Conservation (phyloP, 1,140 invertebrate species). For the Camponotus floridanus region DNA sequence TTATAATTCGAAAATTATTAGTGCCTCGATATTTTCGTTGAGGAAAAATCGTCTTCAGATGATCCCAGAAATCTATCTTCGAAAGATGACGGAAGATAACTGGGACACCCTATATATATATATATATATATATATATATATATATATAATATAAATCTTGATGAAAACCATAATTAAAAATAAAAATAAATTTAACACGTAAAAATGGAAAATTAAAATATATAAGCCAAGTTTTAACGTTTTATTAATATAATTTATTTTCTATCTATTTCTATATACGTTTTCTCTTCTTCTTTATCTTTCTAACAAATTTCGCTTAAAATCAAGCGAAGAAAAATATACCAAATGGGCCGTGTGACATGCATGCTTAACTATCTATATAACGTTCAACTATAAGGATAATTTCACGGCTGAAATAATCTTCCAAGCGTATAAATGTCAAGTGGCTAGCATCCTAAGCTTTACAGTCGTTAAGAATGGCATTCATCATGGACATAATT, state of each 20-base stretch:
- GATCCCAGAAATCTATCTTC: no score
- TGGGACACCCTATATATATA: no score
- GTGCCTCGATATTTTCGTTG: no score
- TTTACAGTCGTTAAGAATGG: slow-evolving; percentile 33
- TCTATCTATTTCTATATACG: not conserved
- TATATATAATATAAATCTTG: not conserved
- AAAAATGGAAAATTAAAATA: not conserved
- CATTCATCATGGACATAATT: slow-evolving; percentile 53
- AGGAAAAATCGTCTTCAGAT: no score
- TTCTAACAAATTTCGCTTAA: not conserved
- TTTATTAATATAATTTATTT: no score
- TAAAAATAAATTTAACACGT: not conserved
- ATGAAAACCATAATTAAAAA: not conserved
- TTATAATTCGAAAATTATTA: no score
- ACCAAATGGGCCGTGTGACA: not conserved
- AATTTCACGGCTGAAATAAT: slow-evolving; percentile 29
- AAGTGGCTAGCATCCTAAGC: slow-evolving; percentile 31
- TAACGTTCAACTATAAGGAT: slow-evolving; percentile 14
- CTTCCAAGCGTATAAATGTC: slow-evolving; percentile 30
- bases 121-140: not conserved
- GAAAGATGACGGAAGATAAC: no score
- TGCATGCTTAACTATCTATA: not conserved
- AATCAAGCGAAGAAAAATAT: not conserved
- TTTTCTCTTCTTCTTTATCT: no score
- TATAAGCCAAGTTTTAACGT: not conserved